Evolutionary conservation across 2,888 invertebrate species (phyloP), one percentile per base, ranked within the genome.

Genomic region (Ceramica pisi): DNA sequence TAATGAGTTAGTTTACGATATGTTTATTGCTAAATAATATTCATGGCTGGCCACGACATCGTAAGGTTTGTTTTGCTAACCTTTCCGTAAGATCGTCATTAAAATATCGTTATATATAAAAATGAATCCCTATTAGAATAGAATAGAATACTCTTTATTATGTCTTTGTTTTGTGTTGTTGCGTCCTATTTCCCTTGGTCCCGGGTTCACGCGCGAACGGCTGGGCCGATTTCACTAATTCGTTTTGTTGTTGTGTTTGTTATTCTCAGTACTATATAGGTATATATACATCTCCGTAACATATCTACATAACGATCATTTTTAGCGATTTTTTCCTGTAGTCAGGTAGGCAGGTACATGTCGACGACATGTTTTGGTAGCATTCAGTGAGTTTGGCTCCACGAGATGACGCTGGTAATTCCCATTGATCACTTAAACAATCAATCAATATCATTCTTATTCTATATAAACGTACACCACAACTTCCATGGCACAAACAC

Each of bases 21-120:
- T 63, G 59, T 75, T 75, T 71, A 78, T 63, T 63, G 63, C 71
- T 59, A 14, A 63, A 71, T 71, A 48, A 71, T 78, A 71, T 59
- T 59, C 48, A 23, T 53, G 21, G 53, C 26, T 23, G 14, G 23
- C 50, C n/a, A 50, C 23, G 53, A 60, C 55, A 41, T 53, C 46
- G 51, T 35, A 35, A n/a, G 41, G 48, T 59, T 51, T 38, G 26
- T 60, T 60, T n/a, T 23, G n/a, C 21, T 57, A 38, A 38, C 51
- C 59, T 71, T 71, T 59, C 35, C 26, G 46, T 21, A 53, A 56
- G 50, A 61, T 10, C 14, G n/a, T 21, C 53, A 67, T 75, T 31
- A 53, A 23, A 26, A 46, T 26, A 50, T n/a, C n/a, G n/a, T n/a
- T n/a, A n/a, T n/a, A n/a, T n/a, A n/a, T n/a, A n/a, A n/a, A n/a